Percentiles rank a stretch among this genome's conserved stretches.
phyloP scores from a whole-genome alignment of 30 jellyfish, hydroid and myxozoan species.

The Pseudorhiza aurosa region DNA sequence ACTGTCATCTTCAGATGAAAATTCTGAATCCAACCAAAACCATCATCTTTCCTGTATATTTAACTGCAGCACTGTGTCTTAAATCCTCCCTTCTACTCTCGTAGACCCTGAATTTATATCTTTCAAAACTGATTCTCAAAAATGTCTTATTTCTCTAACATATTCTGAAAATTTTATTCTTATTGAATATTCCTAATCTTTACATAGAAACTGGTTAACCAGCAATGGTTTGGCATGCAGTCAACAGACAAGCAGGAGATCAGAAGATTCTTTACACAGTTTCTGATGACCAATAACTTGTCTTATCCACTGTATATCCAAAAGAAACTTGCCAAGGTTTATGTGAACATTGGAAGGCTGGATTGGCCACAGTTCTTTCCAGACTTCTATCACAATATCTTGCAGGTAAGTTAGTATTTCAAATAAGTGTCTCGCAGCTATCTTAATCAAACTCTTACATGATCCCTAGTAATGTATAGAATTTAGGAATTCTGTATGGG shows the following conservation, averaged over 20 bases:
- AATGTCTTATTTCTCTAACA: too few relatives aligned
- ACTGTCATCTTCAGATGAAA: too few relatives aligned
- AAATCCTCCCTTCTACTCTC: too few relatives aligned
- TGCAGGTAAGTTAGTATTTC: slow-evolving; percentile 56
- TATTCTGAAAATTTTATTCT: neutral
- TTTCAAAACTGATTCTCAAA: too few relatives aligned
- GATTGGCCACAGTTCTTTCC: slow-evolving; percentile 97
- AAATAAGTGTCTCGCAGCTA: neutral
- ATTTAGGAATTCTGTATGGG: too few relatives aligned
- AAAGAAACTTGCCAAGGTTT: slow-evolving; percentile 80
- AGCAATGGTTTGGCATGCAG: slow-evolving; percentile 88
- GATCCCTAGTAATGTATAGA: too few relatives aligned
- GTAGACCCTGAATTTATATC: too few relatives aligned
- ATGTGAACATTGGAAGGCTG: slow-evolving; percentile 84
- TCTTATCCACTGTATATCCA: slow-evolving; percentile 71
- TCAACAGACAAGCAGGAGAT: slow-evolving; percentile 81
- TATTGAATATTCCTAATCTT: neutral
- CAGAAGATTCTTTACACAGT: slow-evolving; percentile 64
- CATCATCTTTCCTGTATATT: too few relatives aligned
- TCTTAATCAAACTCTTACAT: too few relatives aligned
- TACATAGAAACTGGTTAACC: slow-evolving; percentile 79
- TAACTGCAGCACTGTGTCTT: too few relatives aligned
- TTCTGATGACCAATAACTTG: slow-evolving; percentile 40
- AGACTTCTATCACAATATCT: slow-evolving; percentile 61
- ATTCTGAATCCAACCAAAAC: too few relatives aligned